Percentiles rank a stretch among this genome's conserved stretches.
These are phyloP conservation scores for Colostygia pectinataria DNA, from an alignment of 2,888 invertebrate species.

Conservation along the genomic window DNA sequence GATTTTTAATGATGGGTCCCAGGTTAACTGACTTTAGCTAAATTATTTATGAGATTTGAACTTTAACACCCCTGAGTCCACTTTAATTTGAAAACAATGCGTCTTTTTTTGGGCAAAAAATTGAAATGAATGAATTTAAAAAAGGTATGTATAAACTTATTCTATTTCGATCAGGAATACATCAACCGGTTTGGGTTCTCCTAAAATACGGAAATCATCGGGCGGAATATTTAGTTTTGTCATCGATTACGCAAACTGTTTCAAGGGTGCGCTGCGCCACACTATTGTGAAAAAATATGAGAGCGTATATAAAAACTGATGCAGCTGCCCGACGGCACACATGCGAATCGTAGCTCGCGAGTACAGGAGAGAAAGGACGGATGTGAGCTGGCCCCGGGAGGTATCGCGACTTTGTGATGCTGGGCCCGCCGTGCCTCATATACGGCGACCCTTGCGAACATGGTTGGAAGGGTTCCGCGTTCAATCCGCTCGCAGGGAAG, in stretches of 20 bases:
- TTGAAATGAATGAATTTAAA: neutral
- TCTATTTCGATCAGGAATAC: conserved; percentile 30
- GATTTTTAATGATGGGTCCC: neutral
- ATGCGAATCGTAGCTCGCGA: conserved; percentile 76
- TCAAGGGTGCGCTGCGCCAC: conserved; percentile 78
- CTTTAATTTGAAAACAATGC: conserved; percentile 14
- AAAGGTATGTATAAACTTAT: conserved; percentile 7
- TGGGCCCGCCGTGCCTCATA: conserved; percentile 38
- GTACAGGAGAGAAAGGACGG: conserved; percentile 47
- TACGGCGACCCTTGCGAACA: conserved; percentile 63
- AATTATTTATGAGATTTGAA: conserved; percentile 4
- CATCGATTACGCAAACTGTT: conserved; percentile 84
- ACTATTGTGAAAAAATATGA: conserved; percentile 80
- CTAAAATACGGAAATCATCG: conserved; percentile 82
- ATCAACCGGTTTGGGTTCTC: conserved; percentile 56
- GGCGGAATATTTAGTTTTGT: conserved; percentile 84
- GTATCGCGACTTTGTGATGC: conserved; percentile 48
- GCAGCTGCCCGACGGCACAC: conserved; percentile 81
- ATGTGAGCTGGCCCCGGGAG: conserved; percentile 42
- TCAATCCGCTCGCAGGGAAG: conserved; percentile 69
- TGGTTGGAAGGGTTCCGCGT: conserved; percentile 73
- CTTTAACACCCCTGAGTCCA: neutral
- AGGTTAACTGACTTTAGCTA: neutral
- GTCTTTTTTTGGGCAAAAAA: conserved; percentile 3
- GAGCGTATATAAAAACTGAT: conserved; percentile 80